These are phyloP conservation scores for Crocallis elinguaria DNA, from an alignment of 2,888 invertebrate genomes.

Conservation along the genomic window DNA sequence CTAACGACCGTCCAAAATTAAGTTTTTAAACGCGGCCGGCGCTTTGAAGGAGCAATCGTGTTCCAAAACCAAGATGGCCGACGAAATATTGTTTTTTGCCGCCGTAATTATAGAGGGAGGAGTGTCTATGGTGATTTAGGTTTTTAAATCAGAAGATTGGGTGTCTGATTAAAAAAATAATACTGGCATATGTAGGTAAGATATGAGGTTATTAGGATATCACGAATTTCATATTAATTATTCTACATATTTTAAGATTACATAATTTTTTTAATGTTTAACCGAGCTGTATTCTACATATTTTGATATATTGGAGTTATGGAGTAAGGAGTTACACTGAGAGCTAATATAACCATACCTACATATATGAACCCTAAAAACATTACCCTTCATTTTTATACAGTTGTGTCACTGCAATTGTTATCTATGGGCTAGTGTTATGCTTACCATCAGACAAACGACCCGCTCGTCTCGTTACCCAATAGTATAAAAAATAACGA, in stretches of 20 bases:
- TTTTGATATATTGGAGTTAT: no score
- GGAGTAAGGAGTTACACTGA: no score
- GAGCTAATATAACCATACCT: no score
- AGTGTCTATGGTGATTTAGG: slow-evolving; percentile 45
- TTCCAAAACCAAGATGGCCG: slow-evolving; percentile 55
- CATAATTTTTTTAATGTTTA: background rate
- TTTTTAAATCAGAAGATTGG: slow-evolving; percentile 29
- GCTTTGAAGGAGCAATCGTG: slow-evolving; percentile 30
- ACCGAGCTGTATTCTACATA: no score
- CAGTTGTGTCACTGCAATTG: no score
- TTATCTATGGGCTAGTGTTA: no score
- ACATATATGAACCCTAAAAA: no score
- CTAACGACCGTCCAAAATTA: slow-evolving; percentile 34
- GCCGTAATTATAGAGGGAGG: slow-evolving; percentile 48
- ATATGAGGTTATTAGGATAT: background rate
- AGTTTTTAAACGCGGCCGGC: slow-evolving; percentile 33
- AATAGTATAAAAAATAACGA: background rate
- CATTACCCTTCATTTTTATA: no score
- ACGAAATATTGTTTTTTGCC: slow-evolving; percentile 46
- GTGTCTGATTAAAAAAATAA: slow-evolving; percentile 17
- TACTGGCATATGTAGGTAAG: background rate
- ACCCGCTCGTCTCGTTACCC: no score
- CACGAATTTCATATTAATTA: background rate
- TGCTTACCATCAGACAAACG: no score
- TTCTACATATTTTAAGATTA: background rate